Base-by-base conservation (phyloP, 2,113 vertebrate species). In the Phrynosoma platyrhinos region DNA sequence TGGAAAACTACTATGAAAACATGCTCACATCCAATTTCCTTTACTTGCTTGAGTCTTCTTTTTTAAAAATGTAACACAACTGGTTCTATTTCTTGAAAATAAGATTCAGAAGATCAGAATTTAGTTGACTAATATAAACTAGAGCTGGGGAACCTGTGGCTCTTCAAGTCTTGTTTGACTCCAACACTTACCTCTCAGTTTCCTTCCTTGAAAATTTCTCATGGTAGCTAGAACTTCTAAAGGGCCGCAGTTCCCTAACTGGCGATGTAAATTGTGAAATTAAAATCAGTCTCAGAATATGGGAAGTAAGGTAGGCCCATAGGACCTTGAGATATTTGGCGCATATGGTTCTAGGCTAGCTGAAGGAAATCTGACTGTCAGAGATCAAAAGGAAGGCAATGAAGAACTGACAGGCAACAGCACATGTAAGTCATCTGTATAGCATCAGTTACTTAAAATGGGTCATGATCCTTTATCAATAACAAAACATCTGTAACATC, bases 401-500 rank as follows among this genome's bases (percentile, higher is more conserved):
- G 93, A 88, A 93, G 91, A 84, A 30, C 20, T 81, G 23, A 88
- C 92, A 91, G 92, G 91, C 84, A 91, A 55, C 89, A 91, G 86
- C 74, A 88, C 85, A 85, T 90, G 74, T 89, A 82, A 91, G 84
- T 89, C 92, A 83, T 76, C 95, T 92, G 88, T 66, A 27, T 74
- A 89, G 80, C 88, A 89, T 94, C 92, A 93, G 91, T 93, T 91
- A 94, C 94, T 92, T 93, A 94, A 94, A 92, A 93, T 86, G 81
- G 86, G 84, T 92, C 94, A 92, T 92, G 88, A 9, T 88, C 93
- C 90, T 62, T 86, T 92, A 88, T 85, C 89, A 90, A n/a, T 86
- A 90, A 87, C 88, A 91, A 82, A 80, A 4, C 88, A 78, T 83
- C 85, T 88, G 82, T 92, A 85, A 52, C 30, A 64, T 80, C 89